Percentiles rank a stretch among this genome's conserved stretches.
Evolutionary conservation across 2,113 vertebrate genomes (phyloP).

Genomic region (Salminus brasiliensis): DNA sequence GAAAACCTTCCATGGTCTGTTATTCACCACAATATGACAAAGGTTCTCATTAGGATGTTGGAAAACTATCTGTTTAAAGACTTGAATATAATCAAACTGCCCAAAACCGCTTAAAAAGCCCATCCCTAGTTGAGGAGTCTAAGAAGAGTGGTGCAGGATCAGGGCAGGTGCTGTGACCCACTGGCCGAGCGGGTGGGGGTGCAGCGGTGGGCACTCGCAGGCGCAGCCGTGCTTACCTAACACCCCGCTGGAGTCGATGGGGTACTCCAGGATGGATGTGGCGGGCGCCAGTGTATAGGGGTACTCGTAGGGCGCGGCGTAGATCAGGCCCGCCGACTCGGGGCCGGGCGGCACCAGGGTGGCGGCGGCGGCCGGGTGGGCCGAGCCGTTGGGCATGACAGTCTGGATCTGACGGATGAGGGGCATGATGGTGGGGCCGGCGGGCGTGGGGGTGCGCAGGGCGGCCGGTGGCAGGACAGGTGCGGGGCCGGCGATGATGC

Average conservation of each 20-base stretch:
- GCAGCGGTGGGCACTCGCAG: slow-evolving; percentile 58
- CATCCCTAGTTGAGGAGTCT: slow-evolving; percentile 19
- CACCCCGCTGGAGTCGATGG: slow-evolving; percentile 89
- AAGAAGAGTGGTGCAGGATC: slow-evolving; percentile 61
- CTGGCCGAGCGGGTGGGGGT: slow-evolving; percentile 47
- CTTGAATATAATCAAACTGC: background rate
- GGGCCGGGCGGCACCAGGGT: slow-evolving; percentile 86
- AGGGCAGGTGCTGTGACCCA: slow-evolving; percentile 58
- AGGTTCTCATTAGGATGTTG: background rate
- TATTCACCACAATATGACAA: no score
- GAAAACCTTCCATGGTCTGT: no score
- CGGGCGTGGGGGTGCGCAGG: slow-evolving; percentile 86
- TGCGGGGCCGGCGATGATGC: slow-evolving; percentile 88
- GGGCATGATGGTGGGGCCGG: slow-evolving; percentile 92
- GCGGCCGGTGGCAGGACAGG: slow-evolving; percentile 84
- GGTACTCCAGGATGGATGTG: slow-evolving; percentile 93
- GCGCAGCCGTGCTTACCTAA: slow-evolving; percentile 83
- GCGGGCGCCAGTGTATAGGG: slow-evolving; percentile 90
- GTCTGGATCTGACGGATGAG: slow-evolving; percentile 97
- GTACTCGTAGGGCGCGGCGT: slow-evolving; percentile 91
- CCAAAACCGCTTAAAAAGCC: background rate
- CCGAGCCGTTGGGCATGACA: slow-evolving; percentile 91
- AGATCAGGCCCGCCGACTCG: slow-evolving; percentile 89
- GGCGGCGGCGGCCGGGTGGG: slow-evolving; percentile 85
- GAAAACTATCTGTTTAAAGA: background rate